These are phyloP conservation scores for Oligia strigilis DNA, from an alignment of 2,888 invertebrate genomes.

Conservation along the genomic window DNA sequence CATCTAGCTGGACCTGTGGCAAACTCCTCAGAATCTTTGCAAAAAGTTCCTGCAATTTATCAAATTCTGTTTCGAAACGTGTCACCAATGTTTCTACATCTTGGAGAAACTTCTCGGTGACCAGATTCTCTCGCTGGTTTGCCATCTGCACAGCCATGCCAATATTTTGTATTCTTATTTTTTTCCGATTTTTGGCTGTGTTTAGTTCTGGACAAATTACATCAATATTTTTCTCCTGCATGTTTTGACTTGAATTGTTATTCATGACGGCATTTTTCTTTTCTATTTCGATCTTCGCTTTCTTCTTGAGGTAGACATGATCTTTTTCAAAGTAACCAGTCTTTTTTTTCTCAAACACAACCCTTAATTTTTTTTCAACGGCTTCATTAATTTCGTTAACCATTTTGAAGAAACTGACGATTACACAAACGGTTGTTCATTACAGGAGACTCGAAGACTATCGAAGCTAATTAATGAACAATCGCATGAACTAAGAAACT, in stretches of 20 bases:
- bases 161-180: constrained; percentile 26
- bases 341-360: constrained; percentile 63
- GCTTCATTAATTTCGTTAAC: background rate
- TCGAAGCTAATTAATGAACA: constrained; percentile 19
- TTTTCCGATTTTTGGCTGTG: background rate
- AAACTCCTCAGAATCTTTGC: constrained; percentile 68
- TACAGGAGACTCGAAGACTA: background rate
- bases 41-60: constrained; percentile 64
- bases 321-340: background rate
- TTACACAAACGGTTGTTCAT: constrained; percentile 27
- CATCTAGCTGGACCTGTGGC: constrained; percentile 51
- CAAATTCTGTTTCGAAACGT: constrained; percentile 67
- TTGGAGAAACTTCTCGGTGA: constrained; percentile 72
- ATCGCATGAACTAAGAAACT: background rate
- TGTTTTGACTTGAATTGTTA: constrained; percentile 1
- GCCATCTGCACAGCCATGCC: constrained; percentile 26
- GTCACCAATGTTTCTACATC: constrained; percentile 71
- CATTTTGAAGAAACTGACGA: constrained; percentile 41
- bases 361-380: constrained; percentile 56
- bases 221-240: background rate
- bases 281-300: background rate
- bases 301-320: background rate
- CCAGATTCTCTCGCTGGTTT: constrained; percentile 61
- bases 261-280: background rate
- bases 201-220: constrained; percentile 7